Conservation (phyloP, 2,113 vertebrate genomes). For the Lasiurus cinereus region DNA sequence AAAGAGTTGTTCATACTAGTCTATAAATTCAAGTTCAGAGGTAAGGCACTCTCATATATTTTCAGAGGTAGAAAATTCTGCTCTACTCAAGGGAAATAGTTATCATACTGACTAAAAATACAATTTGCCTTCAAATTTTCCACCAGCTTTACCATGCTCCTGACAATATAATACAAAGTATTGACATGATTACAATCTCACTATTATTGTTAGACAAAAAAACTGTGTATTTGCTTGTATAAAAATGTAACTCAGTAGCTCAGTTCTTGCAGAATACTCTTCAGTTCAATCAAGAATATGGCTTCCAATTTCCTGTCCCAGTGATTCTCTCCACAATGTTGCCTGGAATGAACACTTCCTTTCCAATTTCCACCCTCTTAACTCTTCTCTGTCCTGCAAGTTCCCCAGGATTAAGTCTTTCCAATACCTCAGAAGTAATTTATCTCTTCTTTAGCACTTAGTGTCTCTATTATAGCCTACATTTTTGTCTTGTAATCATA, state of each 20-base stretch:
- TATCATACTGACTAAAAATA: background rate
- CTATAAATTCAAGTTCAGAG: slow-evolving; percentile 15
- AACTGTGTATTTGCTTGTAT: background rate
- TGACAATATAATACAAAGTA: background rate
- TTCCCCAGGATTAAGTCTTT: slow-evolving; percentile 14
- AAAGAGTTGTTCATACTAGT: background rate
- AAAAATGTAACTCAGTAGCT: background rate
- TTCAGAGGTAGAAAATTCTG: slow-evolving; percentile 26
- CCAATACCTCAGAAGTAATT: background rate
- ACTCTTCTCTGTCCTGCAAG: background rate
- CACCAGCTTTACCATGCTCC: background rate
- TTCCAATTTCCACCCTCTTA: background rate
- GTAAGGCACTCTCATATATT: background rate
- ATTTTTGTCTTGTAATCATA: background rate
- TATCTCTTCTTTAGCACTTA: slow-evolving; percentile 17
- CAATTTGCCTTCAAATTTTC: slow-evolving; percentile 20
- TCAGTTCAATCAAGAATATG: slow-evolving; percentile 25
- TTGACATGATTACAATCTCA: background rate
- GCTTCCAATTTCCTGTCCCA: background rate
- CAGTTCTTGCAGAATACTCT: background rate
- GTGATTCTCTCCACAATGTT: background rate
- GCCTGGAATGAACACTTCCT: background rate
- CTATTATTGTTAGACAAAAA: background rate
- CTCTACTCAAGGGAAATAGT: background rate
- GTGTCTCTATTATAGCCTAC: background rate